Base-by-base conservation (phyloP, 2,797 vertebrate species). In the Molossus molossus region DNA sequence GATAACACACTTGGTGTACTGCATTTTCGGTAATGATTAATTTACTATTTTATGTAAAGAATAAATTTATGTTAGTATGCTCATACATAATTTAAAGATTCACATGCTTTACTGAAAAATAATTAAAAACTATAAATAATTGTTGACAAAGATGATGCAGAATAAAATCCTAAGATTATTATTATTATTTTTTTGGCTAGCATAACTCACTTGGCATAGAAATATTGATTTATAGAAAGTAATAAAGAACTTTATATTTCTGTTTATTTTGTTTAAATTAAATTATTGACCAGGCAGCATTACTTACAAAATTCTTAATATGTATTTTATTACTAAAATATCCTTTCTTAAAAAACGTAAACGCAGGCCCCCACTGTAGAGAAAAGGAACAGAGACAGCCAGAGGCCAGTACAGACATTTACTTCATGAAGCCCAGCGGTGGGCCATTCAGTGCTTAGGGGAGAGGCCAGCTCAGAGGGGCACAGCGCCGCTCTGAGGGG, bases 11-110 rank as follows among this genome's bases (percentile, higher is more conserved):
- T 93, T 95, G 85, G 90, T 95, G 6, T 50, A 87, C 48, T 77
- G 48, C 0, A 0, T 88, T 83, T 81, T 77, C 37, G 73, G 73
- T 76, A 60, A 88, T 40, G 1, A 5, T 92, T 65, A 57, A 90
- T 76, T 97, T 83, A 90, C 79, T 97, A 65, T 76, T 96, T 97
- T 62, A 94, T 96, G 72, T 92, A 9, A 95, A 87, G 57, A 57
- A 67, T 48, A 75, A 75, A 58, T 93, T 67, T 91, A 53, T 89
- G 21, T 48, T 70, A 69, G 58, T 9, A 79, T 75, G 21, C 0
- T 90, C 95, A 67, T 25, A 33, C 6, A 50, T 83, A 75, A 95
- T 62, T 75, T 85, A 81, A 85, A 91, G 27, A 67, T 96, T 94
- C 18, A n/a, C 6, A 58, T 82, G 3, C 15, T 90, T 96, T 75